phyloP scores from a whole-genome alignment of 2,888 invertebrate species.

The Leucophora obtusa region DNA sequence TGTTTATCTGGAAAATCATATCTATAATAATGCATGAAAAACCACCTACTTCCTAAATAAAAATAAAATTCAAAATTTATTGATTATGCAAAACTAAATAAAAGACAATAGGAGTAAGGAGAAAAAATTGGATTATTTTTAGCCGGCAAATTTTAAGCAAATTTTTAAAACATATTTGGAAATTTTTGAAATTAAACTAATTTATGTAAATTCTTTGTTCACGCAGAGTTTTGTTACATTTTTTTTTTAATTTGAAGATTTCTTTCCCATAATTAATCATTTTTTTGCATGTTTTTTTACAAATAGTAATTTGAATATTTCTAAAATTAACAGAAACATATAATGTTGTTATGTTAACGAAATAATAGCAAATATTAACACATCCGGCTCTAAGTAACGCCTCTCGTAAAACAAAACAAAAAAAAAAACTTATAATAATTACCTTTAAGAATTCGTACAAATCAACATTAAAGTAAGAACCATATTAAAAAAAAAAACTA shows the following conservation, averaged over 20 bases:
- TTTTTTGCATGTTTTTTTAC: not conserved
- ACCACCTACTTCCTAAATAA: conserved; percentile 2
- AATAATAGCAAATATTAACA: conserved; percentile 41
- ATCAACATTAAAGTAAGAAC: not conserved
- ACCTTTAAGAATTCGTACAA: not conserved
- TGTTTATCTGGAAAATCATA: not conserved
- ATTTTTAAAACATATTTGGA: not conserved
- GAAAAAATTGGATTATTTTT: not conserved
- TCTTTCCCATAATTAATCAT: conserved; percentile 48
- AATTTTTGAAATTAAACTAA: not conserved
- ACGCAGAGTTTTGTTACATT: not conserved
- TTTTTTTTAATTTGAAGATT: not conserved
- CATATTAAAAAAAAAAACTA: not conserved
- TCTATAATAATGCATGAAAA: not conserved
- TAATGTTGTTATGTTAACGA: conserved; percentile 35
- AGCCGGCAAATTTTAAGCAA: not conserved
- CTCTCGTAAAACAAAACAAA: conserved; percentile 5
- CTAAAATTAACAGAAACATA: conserved; percentile 6
- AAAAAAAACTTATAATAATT: conserved; percentile 1
- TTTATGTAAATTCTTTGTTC: not conserved
- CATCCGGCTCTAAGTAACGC: conserved; percentile 49
- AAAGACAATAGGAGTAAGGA: not conserved
- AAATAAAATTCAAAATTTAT: not conserved
- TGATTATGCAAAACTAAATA: conserved; percentile 2
- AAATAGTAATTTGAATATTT: conserved; percentile 32